A percentile compares a stretch with the other conserved stretches of the same genome.
These are phyloP conservation scores for Scaptomyza tumidula DNA, from an alignment of 2,888 invertebrate genomes.

Conservation along the genomic window DNA sequence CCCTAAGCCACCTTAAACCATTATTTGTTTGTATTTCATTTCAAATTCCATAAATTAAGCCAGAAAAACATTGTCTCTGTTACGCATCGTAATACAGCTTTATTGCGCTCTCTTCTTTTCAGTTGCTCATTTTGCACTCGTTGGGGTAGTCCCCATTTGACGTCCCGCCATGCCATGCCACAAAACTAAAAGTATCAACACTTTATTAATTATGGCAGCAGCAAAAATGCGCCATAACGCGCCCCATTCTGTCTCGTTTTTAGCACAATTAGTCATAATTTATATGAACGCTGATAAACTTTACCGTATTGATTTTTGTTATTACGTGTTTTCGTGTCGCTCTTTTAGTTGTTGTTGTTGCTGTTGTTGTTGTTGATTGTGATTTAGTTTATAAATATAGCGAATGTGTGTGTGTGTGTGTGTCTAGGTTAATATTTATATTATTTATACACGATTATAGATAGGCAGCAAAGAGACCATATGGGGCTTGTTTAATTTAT, in stretches of 20 bases:
- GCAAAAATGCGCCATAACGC: constrained; percentile 9
- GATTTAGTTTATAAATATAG: constrained; percentile 73
- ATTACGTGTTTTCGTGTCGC: constrained; percentile 67
- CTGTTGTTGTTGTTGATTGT: constrained; percentile 61
- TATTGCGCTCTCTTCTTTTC: neutral
- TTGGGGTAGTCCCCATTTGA: constrained; percentile 43
- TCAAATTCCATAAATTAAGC: neutral
- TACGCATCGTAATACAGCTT: neutral
- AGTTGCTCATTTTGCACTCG: neutral
- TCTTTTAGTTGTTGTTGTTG: constrained; percentile 28
- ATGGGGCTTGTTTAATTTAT: constrained; percentile 68
- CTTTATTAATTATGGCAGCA: constrained; percentile 61
- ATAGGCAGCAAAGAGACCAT: constrained; percentile 50
- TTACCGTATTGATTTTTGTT: constrained; percentile 71
- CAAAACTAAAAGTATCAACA: constrained; percentile 41
- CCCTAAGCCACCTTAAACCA: too few species aligned
- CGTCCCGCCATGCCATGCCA: neutral
- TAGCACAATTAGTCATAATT: constrained; percentile 81
- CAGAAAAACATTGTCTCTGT: neutral
- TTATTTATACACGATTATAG: constrained; percentile 30
- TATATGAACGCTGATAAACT: constrained; percentile 69
- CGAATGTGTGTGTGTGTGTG: neutral
- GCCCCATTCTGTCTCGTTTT: constrained; percentile 69
- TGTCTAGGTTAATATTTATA: constrained; percentile 15
- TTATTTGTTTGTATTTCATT: neutral